These are phyloP conservation scores for Sphaerodactylus townsendi DNA, from an alignment of 2,113 vertebrate species.

Conservation along the genomic window DNA sequence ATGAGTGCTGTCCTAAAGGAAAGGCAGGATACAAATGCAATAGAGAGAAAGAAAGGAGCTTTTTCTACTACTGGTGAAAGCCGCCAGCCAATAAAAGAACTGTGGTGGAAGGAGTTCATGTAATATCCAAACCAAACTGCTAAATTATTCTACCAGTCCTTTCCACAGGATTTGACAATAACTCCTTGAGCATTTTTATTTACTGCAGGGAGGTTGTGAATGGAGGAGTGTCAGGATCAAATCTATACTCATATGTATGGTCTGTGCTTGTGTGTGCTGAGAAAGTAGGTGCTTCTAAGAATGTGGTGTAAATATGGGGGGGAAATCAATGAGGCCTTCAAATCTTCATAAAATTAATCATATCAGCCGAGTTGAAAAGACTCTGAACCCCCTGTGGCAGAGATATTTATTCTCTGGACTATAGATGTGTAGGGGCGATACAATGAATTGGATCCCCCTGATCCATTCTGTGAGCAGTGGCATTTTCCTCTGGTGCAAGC, in stretches of 20 bases:
- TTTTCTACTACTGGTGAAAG: rapidly evolving
- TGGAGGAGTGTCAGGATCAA: neutral
- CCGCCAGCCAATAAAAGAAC: neutral
- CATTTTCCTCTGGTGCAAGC: too few relatives aligned
- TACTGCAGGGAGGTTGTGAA: neutral
- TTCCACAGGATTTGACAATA: neutral
- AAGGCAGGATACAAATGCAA: too few relatives aligned
- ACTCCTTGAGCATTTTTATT: neutral
- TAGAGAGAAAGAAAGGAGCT: neutral
- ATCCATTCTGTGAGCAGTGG: too few relatives aligned
- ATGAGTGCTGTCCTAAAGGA: too few relatives aligned
- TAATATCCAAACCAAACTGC: neutral
- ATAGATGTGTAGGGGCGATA: too few relatives aligned
- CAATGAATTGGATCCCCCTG: too few relatives aligned
- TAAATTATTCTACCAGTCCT: rapidly evolving
- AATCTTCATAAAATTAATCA: neutral
- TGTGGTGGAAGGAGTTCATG: neutral
- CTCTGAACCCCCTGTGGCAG: too few relatives aligned
- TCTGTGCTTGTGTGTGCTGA: neutral
- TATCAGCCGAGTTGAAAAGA: neutral
- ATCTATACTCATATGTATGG: neutral
- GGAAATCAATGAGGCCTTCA: neutral
- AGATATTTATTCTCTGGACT: too few relatives aligned
- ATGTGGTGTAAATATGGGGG: neutral
- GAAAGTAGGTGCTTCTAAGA: neutral